Evolutionary conservation across 1,140 invertebrate genomes (phyloP), one percentile per base, ranked within the genome.

Genomic region (Pemphigus obesinymphae): DNA sequence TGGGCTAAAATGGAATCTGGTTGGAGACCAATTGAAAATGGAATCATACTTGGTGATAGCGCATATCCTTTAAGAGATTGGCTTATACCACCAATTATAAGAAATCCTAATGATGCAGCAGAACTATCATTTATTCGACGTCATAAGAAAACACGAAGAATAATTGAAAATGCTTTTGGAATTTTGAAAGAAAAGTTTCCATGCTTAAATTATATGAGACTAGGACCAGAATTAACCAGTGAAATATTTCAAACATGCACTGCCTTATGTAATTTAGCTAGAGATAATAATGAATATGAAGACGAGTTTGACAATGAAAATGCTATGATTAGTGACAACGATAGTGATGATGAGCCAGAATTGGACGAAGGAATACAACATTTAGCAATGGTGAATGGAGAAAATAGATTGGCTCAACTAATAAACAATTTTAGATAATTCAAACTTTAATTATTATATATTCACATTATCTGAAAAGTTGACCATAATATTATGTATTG

Each of bases 121-220:
- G 82, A 58, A 29, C 6, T 15, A 5, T 23, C 50, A 23, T 84
- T 70, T 66, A 48, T 83, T 73, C 29, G 61, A 48, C 58, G 75
- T 61, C 84, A 85, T 73, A 82, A 83, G 66, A 40, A n/a, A 68
- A 85, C 84, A 48, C 80, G 85, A 63, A 83, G 83, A 66, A 45
- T 84, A 23, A 76, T 85, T 26, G 84, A 85, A 83, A 75, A 82
- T 75, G 45, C 83, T 0, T 82, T 81, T 31, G 84, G 85, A 72
- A 83, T 85, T 34, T 45, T 85, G 20, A 85, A 85, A 84, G 83
- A 84, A 48, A 83, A 82, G 31, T 85, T 85, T 81, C 84, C 84
- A 4, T 84, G 84, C 50, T 55, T 85, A n/a, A 84, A 84, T 70
- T n/a, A n/a, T n/a, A n/a, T n/a, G n/a, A n/a, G n/a, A n/a, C n/a